Evolutionary conservation across 2,113 vertebrate genomes (phyloP).

Genomic region (Sinocyclocheilus anshuiensis): DNA sequence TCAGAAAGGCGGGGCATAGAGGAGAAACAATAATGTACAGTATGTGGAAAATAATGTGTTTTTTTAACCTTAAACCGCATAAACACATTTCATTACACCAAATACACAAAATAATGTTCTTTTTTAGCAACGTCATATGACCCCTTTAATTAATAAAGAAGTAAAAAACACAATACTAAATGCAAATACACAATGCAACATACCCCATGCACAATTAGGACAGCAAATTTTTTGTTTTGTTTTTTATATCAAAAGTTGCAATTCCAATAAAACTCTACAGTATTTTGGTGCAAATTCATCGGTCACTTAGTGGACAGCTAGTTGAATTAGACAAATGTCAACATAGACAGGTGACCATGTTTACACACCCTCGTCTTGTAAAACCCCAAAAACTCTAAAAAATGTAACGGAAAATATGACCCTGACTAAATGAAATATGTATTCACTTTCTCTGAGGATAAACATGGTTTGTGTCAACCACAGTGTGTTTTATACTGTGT

Average conservation of each 20-base stretch:
- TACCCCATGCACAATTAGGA: not conserved
- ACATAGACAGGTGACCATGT: not conserved
- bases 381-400: not conserved
- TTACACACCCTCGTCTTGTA: not conserved
- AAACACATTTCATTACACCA: too few relatives aligned
- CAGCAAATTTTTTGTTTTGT: not conserved
- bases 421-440: not conserved
- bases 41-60: too few relatives aligned
- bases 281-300: not conserved
- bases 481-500: too few relatives aligned
- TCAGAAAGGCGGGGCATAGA: too few relatives aligned
- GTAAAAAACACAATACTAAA: not conserved
- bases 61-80: too few relatives aligned
- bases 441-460: constrained; percentile 7
- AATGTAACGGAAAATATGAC: not conserved
- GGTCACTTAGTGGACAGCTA: not conserved
- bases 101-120: too few relatives aligned
- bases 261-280: too few relatives aligned
- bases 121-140: too few relatives aligned
- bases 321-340: not conserved
- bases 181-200: not conserved
- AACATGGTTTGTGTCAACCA: not conserved
- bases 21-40: too few relatives aligned
- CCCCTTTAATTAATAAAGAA: not conserved
- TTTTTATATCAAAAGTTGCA: not conserved